Evolutionary conservation across 2,113 vertebrate species (phyloP), one percentile per base, ranked within the genome.

Genomic region (Pluvianellus socialis): DNA sequence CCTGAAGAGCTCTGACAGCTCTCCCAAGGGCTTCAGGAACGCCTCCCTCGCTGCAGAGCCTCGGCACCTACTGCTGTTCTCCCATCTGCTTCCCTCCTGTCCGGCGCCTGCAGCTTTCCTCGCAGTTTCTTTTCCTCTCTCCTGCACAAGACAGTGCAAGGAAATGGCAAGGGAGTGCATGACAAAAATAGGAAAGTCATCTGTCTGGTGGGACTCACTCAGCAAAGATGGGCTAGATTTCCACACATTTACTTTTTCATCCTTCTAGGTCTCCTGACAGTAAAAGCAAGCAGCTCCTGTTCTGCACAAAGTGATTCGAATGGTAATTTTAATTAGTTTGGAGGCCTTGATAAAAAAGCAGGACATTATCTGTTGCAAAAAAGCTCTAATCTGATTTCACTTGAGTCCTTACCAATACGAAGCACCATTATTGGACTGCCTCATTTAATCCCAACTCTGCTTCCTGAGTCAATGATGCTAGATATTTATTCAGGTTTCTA

Each of bases 341-440:
- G 79, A 92, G 58, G 18, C 58, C 89, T 94, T 50, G 47, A 91
- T 94, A 65, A 95, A 94, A 96, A 89, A 61, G 42, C 58, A 91
- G 61, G 65, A 82, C 28, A 42, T 81, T 61, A 70, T 90, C 74
- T 87, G 5, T 82, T 73, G 62, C 33, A 61, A 82, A 68, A 68
- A 74, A 87, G 38, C 53, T 79, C 89, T 84, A 40, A 96, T 94
- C 89, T 93, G 33, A 92, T 97, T 96, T 86, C 26, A 30, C 7
- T 76, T 44, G 49, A 76, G 49, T 75, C 59, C 47, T 90, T 95
- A n/a, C 72, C 20, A 1, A 35, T 63, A 58, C 3, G 4, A 22
- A 92, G 79, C 76, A 59, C 26, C 33, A 23, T 79, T 61, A 66
- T 21, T 59, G 38, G 28, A 6, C 53, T 52, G 53, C 3, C 3